Evolutionary conservation across 2,797 vertebrate genomes (phyloP).

Genomic region (Neosilurus hyrtlii): DNA sequence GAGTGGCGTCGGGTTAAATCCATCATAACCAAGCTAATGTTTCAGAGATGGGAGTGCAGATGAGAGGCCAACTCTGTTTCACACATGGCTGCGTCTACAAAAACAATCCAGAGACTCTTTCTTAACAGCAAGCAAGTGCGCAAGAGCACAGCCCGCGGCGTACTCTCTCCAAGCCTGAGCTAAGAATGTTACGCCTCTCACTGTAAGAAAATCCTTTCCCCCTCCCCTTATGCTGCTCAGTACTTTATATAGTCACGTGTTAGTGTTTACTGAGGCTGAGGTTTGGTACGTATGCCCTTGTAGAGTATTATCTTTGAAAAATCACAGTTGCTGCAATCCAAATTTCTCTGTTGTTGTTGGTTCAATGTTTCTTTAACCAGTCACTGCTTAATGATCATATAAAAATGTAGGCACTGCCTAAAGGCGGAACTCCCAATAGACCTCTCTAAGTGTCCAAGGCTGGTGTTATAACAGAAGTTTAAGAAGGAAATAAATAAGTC

Average conservation of each 20-base stretch:
- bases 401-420: too few relatives aligned
- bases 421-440: too few relatives aligned
- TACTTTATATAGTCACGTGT: not conserved
- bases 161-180: not conserved
- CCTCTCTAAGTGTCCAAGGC: too few relatives aligned
- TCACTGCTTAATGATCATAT: not conserved
- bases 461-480: too few relatives aligned
- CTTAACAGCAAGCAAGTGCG: not conserved
- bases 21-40: slow-evolving; percentile 46
- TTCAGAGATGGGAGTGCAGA: slow-evolving; percentile 34
- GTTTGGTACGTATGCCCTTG: not conserved
- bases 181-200: not conserved
- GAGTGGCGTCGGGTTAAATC: slow-evolving; percentile 39
- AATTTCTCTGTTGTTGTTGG: not conserved
- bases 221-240: not conserved
- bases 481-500: too few relatives aligned
- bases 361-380: not conserved
- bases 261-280: not conserved
- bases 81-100: slow-evolving; percentile 41
- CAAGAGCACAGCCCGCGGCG: not conserved
- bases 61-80: slow-evolving; percentile 38
- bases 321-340: not conserved
- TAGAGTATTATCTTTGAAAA: not conserved
- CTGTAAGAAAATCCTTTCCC: not conserved
- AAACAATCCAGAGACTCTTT: slow-evolving; percentile 1